Evolutionary conservation across 2,797 vertebrate species (phyloP).

Genomic region (Hemitrygon akajei): DNA sequence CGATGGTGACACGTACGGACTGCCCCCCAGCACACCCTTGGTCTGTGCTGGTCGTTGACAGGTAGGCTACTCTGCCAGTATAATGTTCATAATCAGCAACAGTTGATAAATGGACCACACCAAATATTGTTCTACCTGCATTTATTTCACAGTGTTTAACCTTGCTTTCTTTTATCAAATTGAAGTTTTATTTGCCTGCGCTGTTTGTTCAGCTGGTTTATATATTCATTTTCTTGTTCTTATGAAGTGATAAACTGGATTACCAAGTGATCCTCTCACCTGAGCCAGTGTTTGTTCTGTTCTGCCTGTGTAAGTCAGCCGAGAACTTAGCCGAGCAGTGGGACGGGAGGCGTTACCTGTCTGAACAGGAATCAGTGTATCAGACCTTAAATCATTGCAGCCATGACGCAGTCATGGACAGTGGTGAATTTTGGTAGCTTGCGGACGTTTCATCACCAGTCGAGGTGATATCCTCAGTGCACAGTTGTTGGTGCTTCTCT

Average conservation of each 20-base stretch:
- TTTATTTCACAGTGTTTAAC: conserved; percentile 4
- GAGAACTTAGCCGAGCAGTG: not conserved
- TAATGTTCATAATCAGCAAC: not conserved
- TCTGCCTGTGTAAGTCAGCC: not conserved
- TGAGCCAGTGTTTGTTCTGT: conserved; percentile 14
- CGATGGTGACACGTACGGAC: too few relatives aligned
- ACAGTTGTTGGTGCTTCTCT: too few relatives aligned
- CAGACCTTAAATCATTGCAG: not conserved
- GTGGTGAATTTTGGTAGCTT: too few relatives aligned
- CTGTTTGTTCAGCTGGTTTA: conserved; percentile 26
- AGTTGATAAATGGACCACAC: not conserved
- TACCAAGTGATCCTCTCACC: conserved; percentile 3
- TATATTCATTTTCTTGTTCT: conserved; percentile 27
- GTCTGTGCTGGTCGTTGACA: too few relatives aligned
- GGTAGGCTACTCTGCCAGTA: too few relatives aligned
- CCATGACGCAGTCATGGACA: not conserved
- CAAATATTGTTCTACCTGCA: not conserved
- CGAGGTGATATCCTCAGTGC: too few relatives aligned
- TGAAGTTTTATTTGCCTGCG: conserved; percentile 12
- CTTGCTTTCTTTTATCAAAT: conserved; percentile 14
- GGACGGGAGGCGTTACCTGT: not conserved
- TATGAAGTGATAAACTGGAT: conserved; percentile 5
- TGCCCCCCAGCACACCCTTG: too few relatives aligned
- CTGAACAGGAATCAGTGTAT: too few relatives aligned
- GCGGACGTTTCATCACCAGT: too few relatives aligned